These are phyloP conservation scores for Syngnathus floridae DNA, from an alignment of 2,113 vertebrate species.

Conservation along the genomic window DNA sequence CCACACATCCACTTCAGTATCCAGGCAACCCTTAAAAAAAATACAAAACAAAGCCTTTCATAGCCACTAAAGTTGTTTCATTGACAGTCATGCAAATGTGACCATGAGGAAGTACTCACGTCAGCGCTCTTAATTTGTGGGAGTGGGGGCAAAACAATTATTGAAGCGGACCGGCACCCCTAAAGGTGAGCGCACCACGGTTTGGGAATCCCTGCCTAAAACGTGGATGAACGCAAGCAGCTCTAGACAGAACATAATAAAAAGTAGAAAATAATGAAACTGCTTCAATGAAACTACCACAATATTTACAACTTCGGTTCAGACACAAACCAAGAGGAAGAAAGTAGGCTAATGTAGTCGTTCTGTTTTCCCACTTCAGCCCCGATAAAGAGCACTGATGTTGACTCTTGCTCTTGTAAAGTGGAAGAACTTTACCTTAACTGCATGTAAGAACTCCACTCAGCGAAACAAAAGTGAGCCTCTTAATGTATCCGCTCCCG, in stretches of 20 bases:
- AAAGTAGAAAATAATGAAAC: neutral
- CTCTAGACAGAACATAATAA: neutral
- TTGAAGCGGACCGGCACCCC: neutral
- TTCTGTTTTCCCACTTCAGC: neutral
- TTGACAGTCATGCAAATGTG: neutral
- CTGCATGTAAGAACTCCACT: constrained; percentile 19
- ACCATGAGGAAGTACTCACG: neutral
- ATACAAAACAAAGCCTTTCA: neutral
- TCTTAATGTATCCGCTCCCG: neutral
- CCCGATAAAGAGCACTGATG: neutral
- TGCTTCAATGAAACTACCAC: neutral
- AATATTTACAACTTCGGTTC: neutral
- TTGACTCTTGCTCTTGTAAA: neutral
- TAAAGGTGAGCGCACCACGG: neutral
- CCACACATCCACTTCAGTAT: neutral
- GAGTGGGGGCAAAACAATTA: neutral
- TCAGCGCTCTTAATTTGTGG: neutral
- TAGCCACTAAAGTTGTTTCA: neutral
- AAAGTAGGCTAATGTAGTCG: neutral
- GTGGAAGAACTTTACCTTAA: constrained; percentile 41
- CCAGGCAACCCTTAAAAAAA: neutral
- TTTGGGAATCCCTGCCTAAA: neutral
- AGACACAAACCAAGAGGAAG: neutral
- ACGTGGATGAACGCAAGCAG: neutral
- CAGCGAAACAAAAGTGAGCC: neutral